Evolutionary conservation across 2,888 invertebrate genomes (phyloP), one percentile per base, ranked within the genome.

Genomic region (Diarsia brunnea): DNA sequence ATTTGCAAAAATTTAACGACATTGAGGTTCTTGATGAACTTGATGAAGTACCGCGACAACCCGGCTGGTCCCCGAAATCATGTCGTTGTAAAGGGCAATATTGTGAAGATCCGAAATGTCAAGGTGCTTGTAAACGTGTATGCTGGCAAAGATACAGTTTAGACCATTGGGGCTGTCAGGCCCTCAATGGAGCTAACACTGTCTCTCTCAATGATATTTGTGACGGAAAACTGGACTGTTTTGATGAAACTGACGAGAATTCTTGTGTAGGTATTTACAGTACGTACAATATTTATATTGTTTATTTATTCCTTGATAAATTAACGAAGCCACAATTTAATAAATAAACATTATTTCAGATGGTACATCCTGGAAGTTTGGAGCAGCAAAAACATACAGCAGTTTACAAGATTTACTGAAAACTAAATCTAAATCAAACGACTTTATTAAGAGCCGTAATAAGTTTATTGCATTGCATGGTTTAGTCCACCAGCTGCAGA

Each of bases 141-240:
- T 96, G 96, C 81, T 90, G 88, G 87, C 92, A 94, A 76, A 92
- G 89, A 78, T 88, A 91, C 78, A 90, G 82, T 79, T 88, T 96
- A 69, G 82, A 84, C 24, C 89, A 89, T 55, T 94, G 91, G 92
- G 80, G 79, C n/a, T 96, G 96, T 81, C 83, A 89, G 66, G 90
- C 94, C 12, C 75, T 93, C 10, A 89, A 87, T 51, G 89, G 88
- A 0, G 84, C 86, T 2, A 84, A 83, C 21, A 88, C 88, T 64
- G 87, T 96, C 12, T 69, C 92, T 4, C 67, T 96, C 21, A 90
- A 93, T 82, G 80, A 86, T 2, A 65, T 96, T 58, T 96, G 96
- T 81, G 95, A 96, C 78, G 96, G 96, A 0, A 95, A 95, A 92
- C 79, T 92, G 24, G 96, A 96, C 77, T 96, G 96, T 82, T 91